phyloP scores from a whole-genome alignment of 2,888 invertebrate genomes.

The Aspidiotus rigidus region DNA sequence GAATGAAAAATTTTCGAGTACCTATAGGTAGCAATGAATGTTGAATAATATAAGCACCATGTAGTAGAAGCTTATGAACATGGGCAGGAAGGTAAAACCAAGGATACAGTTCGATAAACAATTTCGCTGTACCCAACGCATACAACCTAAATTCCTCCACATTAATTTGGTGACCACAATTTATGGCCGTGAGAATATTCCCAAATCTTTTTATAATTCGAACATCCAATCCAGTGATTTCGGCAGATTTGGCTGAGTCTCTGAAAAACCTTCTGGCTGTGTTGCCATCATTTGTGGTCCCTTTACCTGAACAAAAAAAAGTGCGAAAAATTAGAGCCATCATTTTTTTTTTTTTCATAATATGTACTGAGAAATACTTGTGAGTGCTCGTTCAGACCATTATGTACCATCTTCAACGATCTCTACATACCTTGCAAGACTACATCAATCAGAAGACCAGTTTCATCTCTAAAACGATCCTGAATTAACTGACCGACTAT shows the following conservation, averaged over 20 bases:
- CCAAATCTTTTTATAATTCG: not conserved
- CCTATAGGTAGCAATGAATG: not conserved
- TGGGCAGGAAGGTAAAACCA: constrained; percentile 9
- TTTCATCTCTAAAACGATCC: not conserved
- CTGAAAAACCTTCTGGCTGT: not conserved
- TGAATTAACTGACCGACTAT: no score
- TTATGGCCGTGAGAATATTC: constrained; percentile 2
- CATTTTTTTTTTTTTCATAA: not conserved
- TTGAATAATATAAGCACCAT: constrained; percentile 12
- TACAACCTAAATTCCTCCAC: constrained; percentile 14
- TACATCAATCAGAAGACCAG: not conserved
- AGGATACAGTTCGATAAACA: constrained; percentile 13
- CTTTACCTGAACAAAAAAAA: constrained; percentile 1
- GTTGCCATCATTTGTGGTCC: constrained; percentile 10
- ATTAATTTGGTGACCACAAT: constrained; percentile 6
- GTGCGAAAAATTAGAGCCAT: not conserved
- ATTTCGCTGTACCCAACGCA: constrained; percentile 14
- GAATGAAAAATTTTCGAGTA: no score
- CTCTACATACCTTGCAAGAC: not conserved
- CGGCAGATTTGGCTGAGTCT: not conserved
- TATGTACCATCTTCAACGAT: no score
- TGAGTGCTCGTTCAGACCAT: no score
- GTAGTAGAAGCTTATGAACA: constrained; percentile 7
- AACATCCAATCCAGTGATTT: not conserved
- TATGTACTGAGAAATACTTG: no score